A percentile compares a stretch with the other conserved stretches of the same genome.
These are phyloP conservation scores for Callochromis pleurospilus DNA, from an alignment of 2,113 vertebrate genomes.

Conservation along the genomic window DNA sequence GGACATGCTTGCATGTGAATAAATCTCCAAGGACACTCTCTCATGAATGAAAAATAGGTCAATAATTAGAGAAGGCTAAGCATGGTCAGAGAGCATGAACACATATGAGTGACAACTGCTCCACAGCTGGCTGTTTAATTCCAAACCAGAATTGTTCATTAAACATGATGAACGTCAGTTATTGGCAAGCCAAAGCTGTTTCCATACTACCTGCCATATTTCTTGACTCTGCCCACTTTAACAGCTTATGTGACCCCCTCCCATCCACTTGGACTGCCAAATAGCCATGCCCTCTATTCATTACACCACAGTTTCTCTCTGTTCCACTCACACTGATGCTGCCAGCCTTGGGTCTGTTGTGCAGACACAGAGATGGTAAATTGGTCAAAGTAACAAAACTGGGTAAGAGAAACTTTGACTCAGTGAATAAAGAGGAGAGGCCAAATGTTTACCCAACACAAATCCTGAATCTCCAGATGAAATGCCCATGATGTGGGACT, in stretches of 20 bases:
- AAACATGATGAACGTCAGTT: conserved; percentile 15
- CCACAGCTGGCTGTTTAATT: conserved; percentile 1
- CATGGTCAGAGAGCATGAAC: conserved; percentile 6
- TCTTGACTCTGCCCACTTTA: conserved; percentile 19
- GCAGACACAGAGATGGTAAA: conserved; percentile 21
- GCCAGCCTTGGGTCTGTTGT: conserved; percentile 33
- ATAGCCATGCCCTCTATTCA: conserved; percentile 52
- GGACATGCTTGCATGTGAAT: not conserved
- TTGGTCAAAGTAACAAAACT: conserved; percentile 25
- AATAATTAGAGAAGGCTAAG: not conserved
- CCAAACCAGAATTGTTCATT: not conserved
- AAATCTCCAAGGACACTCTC: conserved; percentile 1
- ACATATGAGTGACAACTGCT: not conserved
- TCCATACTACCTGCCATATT: conserved; percentile 40
- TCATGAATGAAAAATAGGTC: conserved; percentile 26
- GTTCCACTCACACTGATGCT: conserved; percentile 6
- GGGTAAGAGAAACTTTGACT: not conserved
- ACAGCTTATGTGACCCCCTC: conserved; percentile 40
- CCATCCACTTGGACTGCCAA: conserved; percentile 41
- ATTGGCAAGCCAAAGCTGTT: conserved; percentile 17
- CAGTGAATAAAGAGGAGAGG: not conserved
- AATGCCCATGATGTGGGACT: not conserved
- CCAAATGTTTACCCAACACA: not conserved
- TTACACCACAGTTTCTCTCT: conserved; percentile 42
- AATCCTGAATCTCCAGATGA: conserved; percentile 5